Base-by-base conservation (phyloP, 2,797 vertebrate genomes). In the Sarcophilus harrisii region DNA sequence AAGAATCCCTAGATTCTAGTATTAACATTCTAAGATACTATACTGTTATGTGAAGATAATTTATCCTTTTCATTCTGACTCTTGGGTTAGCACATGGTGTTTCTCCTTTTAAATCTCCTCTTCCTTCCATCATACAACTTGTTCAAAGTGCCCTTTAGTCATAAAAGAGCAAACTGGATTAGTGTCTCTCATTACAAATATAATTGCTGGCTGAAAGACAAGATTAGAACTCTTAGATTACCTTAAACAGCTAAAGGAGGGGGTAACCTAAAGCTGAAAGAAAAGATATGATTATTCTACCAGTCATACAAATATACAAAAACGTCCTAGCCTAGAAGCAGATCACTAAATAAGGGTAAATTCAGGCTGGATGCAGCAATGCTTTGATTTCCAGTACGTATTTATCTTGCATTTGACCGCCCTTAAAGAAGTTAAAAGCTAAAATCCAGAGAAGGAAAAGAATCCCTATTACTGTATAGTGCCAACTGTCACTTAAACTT, bases 1-100 rank as follows among this genome's bases (percentile, higher is more conserved):
- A 28, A 91, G 59, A 97, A 92, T 95, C 93, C 90, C 90, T 45
- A 96, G 66, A 3, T 66, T 73, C 16, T 73, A 73, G n/a, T 5
- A n/a, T 38, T 38, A 73, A n/a, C 62, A 73, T 18, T 73, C 14
- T 73, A 38, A 73, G 62, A 73, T 73, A 16, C 32, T 62, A 32
- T 32, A 62, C 60, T 66, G 30, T 66, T 73, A 73, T 21, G 5
- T 21, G 32, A n/a, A 73, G 62, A 73, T 14, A n/a, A 73, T 60
- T 90, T 58, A 0, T n/a, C 16, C 62, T 59, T 59, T 11, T 38
- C 62, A 92, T 45, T 29, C 38, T 66, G 1, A 90, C 57, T 91
- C 8, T 93, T 9, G 90, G 45, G 60, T 8, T 91, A 91, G 59
- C 38, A 94, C 27, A 90, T 93, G 91, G 16, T 54, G 52, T 8